Evolutionary conservation across 1,140 invertebrate genomes (phyloP), one percentile per base, ranked within the genome.

Genomic region (Drosophila kepulauana): DNA sequence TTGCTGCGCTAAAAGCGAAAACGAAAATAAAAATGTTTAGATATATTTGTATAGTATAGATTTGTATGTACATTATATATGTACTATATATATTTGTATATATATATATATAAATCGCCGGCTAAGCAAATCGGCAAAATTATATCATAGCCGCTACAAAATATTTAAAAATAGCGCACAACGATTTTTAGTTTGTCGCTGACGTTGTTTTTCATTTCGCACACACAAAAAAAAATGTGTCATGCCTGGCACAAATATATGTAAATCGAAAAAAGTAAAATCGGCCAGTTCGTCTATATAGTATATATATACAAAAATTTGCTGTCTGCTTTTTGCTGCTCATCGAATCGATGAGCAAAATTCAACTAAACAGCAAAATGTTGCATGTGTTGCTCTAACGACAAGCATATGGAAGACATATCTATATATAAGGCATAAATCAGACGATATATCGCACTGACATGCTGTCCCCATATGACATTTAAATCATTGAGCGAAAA

Each of bases 161-260:
- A 76, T 25, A 25, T 89, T 89, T 85, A 89, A 78, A 89, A 89
- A 85, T 79, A 89, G 75, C 71, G 57, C 62, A 57, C 71, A 49
- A 64, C 66, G 66, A 59, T 75, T 75, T 68, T 65, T 33, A 49
- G 6, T 62, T 79, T 58, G 52, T 45, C 45, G 66, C 11, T 38
- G 63, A 30, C 49, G 15, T 54, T 43, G 45, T 41, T 45, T 35
- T 51, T 43, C 20, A 51, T 71, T 74, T 79, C 16, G 33, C 49
- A 25, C 20, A 25, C 20, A 20, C 20, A 1, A 20, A 38, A 74
- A 54, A 73, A 71, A 86, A 81, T 78, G 68, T 81, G 79, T 81
- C 79, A 81, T 81, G 79, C 77, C 76, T 64, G 72, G 61, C 52
- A 63, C 20, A 72, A 68, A 76, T 58, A 66, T 62, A 51, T 52